Evolutionary conservation across 2,113 vertebrate genomes (phyloP).

Genomic region (Plectropomus leopardus): DNA sequence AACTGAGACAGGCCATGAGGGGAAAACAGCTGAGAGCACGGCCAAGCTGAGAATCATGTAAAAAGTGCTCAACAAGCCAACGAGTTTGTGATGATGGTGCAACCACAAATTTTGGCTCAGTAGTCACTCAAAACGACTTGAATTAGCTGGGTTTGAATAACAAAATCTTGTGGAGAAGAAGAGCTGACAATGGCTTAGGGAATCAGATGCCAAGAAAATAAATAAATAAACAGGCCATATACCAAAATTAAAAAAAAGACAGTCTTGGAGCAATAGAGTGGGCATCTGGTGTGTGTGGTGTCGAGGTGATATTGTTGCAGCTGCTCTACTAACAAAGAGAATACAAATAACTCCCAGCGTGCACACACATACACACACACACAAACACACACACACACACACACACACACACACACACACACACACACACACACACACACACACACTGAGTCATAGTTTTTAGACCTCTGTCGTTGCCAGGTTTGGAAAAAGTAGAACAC

Average conservation of each 20-base stretch:
- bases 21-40: slow-evolving; percentile 19
- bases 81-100: slow-evolving; percentile 29
- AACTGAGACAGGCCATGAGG: neutral
- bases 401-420: slow-evolving; percentile 33
- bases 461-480: slow-evolving; percentile 9
- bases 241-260: slow-evolving; percentile 22
- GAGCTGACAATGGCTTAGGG: slow-evolving; percentile 45
- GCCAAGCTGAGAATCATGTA: slow-evolving; percentile 11
- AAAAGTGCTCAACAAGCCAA: slow-evolving; percentile 24
- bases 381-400: slow-evolving; percentile 26
- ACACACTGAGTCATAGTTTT: slow-evolving; percentile 40
- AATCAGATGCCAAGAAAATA: slow-evolving; percentile 51
- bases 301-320: slow-evolving; percentile 67
- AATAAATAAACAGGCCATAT: slow-evolving; percentile 31
- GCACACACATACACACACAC: neutral
- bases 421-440: slow-evolving; percentile 25
- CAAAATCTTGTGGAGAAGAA: slow-evolving; percentile 20
- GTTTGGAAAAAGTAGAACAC: neutral
- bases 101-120: slow-evolving; percentile 15
- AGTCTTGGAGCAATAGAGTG: slow-evolving; percentile 46
- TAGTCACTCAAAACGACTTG: slow-evolving; percentile 41
- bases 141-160: slow-evolving; percentile 61
- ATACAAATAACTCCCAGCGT: slow-evolving; percentile 45
- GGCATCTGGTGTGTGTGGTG: slow-evolving; percentile 58
- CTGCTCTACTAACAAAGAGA: slow-evolving; percentile 54